Conservation (phyloP, 1,140 invertebrate species). For the Oreohelix idahoensis region DNA sequence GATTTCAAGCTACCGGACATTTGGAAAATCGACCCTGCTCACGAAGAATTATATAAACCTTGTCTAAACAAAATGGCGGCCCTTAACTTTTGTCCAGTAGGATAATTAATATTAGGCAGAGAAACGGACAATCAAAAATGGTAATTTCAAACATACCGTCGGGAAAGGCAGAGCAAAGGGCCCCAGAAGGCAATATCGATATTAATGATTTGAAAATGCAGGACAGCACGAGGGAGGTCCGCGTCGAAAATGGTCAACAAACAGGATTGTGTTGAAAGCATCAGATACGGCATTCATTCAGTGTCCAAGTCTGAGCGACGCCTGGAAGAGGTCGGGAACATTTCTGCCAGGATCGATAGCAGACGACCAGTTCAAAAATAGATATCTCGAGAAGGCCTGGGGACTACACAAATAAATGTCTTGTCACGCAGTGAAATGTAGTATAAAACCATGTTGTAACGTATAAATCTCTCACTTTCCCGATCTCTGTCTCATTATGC, state of each 20-base stretch:
- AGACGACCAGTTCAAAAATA: slow-evolving; percentile 7
- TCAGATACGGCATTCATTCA: background rate
- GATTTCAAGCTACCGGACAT: too few relatives aligned
- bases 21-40: too few relatives aligned
- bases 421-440: background rate
- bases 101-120: too few relatives aligned
- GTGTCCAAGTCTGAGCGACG: background rate
- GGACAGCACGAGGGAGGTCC: background rate
- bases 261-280: background rate
- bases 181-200: background rate
- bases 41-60: too few relatives aligned
- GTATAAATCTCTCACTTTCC: too few relatives aligned
- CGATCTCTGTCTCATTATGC: too few relatives aligned
- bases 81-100: too few relatives aligned
- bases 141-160: background rate
- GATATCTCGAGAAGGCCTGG: background rate
- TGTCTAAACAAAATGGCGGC: too few relatives aligned
- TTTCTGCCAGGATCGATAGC: background rate
- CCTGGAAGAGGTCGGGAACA: background rate
- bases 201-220: background rate
- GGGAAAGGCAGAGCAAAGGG: background rate
- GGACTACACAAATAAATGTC: background rate
- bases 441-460: background rate
- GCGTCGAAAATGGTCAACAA: background rate
- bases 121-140: background rate